Evolutionary conservation across 2,888 invertebrate species (phyloP).

Genomic region (Aplocera efformata): DNA sequence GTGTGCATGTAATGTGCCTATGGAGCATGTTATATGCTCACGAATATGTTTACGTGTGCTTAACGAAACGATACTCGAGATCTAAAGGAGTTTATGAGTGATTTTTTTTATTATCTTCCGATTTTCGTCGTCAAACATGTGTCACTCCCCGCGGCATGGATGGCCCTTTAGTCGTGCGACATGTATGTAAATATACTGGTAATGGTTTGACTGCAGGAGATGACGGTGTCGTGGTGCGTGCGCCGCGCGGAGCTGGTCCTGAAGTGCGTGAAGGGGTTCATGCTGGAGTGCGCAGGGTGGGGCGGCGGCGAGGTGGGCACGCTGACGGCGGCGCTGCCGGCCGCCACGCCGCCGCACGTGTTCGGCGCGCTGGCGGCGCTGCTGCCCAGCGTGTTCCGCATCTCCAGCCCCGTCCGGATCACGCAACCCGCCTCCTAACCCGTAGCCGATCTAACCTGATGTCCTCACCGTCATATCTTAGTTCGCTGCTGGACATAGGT

Average conservation of each 20-base stretch:
- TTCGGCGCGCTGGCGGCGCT: conserved; percentile 90
- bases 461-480: no score
- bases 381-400: conserved; percentile 95
- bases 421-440: conserved; percentile 13
- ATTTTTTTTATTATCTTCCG: no score
- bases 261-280: conserved; percentile 99
- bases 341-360: conserved; percentile 82
- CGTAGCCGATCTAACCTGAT: no score
- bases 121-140: no score
- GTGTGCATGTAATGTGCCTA: no score
- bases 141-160: no score
- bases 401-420: conserved; percentile 95
- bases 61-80: no score
- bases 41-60: no score
- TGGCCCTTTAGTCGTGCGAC: no score
- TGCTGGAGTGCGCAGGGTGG: conserved; percentile 98
- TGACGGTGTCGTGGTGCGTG: conserved; percentile 98
- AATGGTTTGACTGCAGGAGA: conserved; percentile 82
- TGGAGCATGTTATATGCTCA: no score
- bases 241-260: conserved; percentile 97
- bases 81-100: no score
- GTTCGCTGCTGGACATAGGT: no score
- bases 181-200: not conserved
- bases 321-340: conserved; percentile 66
- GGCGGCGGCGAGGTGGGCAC: conserved; percentile 94